phyloP scores from a whole-genome alignment of 2,888 invertebrate genomes.

The Drymonia ruficornis region DNA sequence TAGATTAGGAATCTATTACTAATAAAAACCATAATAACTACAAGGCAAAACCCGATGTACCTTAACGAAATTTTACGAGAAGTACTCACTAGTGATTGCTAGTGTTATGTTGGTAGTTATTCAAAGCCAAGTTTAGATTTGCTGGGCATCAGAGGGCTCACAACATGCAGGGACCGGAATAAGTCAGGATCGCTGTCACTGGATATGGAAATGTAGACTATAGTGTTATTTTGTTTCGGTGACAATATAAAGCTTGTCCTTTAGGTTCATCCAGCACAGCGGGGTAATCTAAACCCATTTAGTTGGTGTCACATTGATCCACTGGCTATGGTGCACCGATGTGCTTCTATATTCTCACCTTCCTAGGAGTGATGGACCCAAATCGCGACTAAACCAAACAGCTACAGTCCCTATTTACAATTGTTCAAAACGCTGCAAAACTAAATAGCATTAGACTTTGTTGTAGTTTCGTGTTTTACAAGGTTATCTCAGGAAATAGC shows the following conservation, averaged over 20 bases:
- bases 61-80: too few species aligned
- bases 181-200: too few species aligned
- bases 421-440: neutral
- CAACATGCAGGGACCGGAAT: too few species aligned
- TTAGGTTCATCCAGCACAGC: neutral
- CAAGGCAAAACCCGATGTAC: too few species aligned
- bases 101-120: too few species aligned
- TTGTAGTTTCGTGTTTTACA: neutral
- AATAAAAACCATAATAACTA: too few species aligned
- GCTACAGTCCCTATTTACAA: neutral
- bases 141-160: too few species aligned
- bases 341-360: constrained; percentile 5
- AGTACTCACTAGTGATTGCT: too few species aligned
- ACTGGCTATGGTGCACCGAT: constrained; percentile 2
- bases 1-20: too few species aligned
- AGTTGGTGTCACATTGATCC: neutral
- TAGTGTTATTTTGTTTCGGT: too few species aligned
- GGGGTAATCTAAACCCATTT: neutral
- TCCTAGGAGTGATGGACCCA: neutral
- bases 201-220: too few species aligned
- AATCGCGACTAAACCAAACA: neutral
- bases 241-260: neutral
- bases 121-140: too few species aligned
- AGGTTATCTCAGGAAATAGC: neutral
- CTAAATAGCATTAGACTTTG: neutral